These are phyloP conservation scores for Gavia stellata DNA, from an alignment of 2,113 vertebrate species.

Conservation along the genomic window DNA sequence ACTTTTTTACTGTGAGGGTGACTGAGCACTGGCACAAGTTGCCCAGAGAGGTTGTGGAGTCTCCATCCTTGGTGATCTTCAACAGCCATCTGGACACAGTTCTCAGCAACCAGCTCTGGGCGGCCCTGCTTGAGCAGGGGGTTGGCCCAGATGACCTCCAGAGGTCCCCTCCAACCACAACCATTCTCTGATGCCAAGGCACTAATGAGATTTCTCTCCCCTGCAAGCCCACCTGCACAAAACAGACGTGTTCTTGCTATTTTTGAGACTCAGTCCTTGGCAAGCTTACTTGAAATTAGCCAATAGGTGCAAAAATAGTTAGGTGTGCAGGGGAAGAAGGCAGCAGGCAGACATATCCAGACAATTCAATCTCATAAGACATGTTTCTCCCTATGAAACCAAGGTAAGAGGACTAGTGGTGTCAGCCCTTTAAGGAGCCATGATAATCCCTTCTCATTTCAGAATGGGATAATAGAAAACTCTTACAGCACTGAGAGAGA, in stretches of 20 bases:
- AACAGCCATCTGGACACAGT: not conserved
- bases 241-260: not conserved
- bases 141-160: not conserved
- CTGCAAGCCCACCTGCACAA: not conserved
- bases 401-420: not conserved
- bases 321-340: not conserved
- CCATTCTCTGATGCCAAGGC: not conserved
- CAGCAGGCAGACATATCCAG: not conserved
- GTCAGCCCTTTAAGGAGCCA: not conserved
- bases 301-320: not conserved
- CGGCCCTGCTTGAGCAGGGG: not conserved
- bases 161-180: not conserved
- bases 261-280: not conserved
- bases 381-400: not conserved
- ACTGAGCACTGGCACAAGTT: not conserved
- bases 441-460: not conserved
- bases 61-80: not conserved
- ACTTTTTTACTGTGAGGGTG: not conserved
- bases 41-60: not conserved
- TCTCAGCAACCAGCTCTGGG: not conserved
- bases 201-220: not conserved
- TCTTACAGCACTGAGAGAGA: not conserved
- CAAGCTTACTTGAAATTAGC: not conserved
- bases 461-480: not conserved
- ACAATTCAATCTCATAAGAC: not conserved